Base-by-base conservation (phyloP, 2,888 invertebrate species). In the Sepioteuthis lessoniana region DNA sequence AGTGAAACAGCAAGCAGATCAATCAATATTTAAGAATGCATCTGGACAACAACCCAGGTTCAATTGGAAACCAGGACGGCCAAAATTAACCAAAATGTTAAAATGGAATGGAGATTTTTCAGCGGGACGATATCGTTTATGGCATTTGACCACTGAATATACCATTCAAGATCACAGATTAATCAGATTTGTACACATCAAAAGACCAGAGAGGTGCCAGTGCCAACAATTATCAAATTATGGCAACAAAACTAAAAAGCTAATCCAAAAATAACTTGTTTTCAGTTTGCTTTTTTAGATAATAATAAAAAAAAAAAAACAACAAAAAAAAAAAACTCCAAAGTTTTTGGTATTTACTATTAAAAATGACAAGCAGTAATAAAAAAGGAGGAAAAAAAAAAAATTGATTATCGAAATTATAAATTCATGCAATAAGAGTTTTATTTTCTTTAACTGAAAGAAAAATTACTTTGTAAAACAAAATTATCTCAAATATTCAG, bases 31-130 rank as follows among this genome's bases (percentile, higher is more conserved):
- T 76, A 55, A 55, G 25, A 55, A 55, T 55, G 76, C 76, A 76
- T 76, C 76, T 76, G 76, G 76, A 76, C 76, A 76, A 35, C 76
- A 76, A 76, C 76, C 76, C 76, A 76, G 76, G 76, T 76, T 76
- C 76, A 76, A 76, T 76, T 76, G 76, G 76, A 76, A 76, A 76
- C 76, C 76, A 76, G 76, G 76, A 76, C 76, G 76, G 76, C 76
- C 76, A 76, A 76, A 76, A 76, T 76, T 76, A 76, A 76, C 76
- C 76, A 76, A n/a, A 76, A 76, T 76, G 76, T 76, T 76, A 76
- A 76, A 76, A 35, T 76, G 76, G 76, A 76, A 76, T 76, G 76
- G 76, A 76, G 19, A n/a, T 19, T 76, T 76, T 76, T 35, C 76
- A 76, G 76, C n/a, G 76, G 76, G 76, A 76, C 76, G 76, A 76